Evolutionary conservation across 1,140 invertebrate species (phyloP).

Genomic region (Antheraea pernyi): DNA sequence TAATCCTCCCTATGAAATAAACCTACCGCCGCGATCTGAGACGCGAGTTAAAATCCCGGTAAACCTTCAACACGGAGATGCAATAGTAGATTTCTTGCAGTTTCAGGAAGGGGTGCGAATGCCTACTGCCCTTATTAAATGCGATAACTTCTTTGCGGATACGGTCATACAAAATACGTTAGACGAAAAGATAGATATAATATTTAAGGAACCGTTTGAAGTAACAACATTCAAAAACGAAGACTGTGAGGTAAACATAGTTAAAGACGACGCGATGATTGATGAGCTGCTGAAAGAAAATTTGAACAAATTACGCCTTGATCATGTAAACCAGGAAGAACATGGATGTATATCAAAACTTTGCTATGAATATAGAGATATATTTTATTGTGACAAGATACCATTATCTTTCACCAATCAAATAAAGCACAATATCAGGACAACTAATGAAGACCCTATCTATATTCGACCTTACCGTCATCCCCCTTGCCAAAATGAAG

Average conservation of each 20-base stretch:
- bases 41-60: slow-evolving; percentile 18
- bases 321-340: slow-evolving; percentile 34
- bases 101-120: slow-evolving; percentile 19
- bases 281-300: slow-evolving; percentile 22
- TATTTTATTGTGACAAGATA: slow-evolving; percentile 35
- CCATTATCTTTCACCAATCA: slow-evolving; percentile 29
- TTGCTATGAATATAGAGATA: slow-evolving; percentile 35
- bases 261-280: background rate
- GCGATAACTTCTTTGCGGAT: slow-evolving; percentile 11
- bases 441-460: slow-evolving; percentile 14
- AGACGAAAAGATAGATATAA: slow-evolving; percentile 10
- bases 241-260: background rate
- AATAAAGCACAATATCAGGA: slow-evolving; percentile 16
- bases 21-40: slow-evolving; percentile 16
- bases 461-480: slow-evolving; percentile 13
- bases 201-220: slow-evolving; percentile 13
- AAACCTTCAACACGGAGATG: slow-evolving; percentile 15
- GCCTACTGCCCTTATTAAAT: slow-evolving; percentile 15
- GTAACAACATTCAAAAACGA: slow-evolving; percentile 11
- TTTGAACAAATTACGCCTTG: slow-evolving; percentile 29
- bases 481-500: slow-evolving; percentile 4
- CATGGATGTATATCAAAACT: slow-evolving; percentile 24
- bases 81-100: slow-evolving; percentile 14
- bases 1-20: slow-evolving; percentile 14
- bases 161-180: slow-evolving; percentile 19